Base-by-base conservation (phyloP, 2,888 invertebrate genomes). In the Lepidonotus clava region DNA sequence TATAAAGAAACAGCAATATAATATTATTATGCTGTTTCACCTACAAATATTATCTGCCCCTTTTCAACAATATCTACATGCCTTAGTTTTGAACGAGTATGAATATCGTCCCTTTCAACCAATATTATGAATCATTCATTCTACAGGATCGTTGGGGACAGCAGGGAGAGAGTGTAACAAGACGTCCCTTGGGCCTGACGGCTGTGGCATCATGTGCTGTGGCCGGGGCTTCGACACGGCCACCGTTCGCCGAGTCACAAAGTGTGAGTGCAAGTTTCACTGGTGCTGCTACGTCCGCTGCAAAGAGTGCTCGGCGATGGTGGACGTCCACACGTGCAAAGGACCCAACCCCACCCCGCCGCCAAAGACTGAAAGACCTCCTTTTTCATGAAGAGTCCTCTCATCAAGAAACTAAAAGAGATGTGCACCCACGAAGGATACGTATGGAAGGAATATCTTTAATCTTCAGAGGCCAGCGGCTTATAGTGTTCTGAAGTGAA, bases 281-380 rank as follows among this genome's bases (percentile, higher is more conserved):
- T 97, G 97, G 95, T 97, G 97, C 94, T 97, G 97, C 95, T 96
- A 96, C 94, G 97, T 97, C 87, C 96, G 96, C 95, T 97, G 97
- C 95, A 96, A 97, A 94, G 96, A 96, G 87, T 97, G 97, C 41
- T 90, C 90, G 11, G 89, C 90, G 95, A 92, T 92, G 90, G 95
- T 96, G 89, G 97, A 98, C 93, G 95, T 96, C 85, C 96, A 98
- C 93, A 97, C 97, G 87, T 98, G 98, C 96, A 98, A 97, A 95
- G 97, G 95, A 87, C 89, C 89, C 28, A 89, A 88, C 87, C 88
- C 88, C 56, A 89, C 88, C 2, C 83, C 83, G 6, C 34, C 86
- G 8, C 87, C 85, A 24, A 40, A 40, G 67, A 85, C 85, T 24
- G 38, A 66, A 1, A n/a, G 56, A 0, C 80, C 80, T 8, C 80